These are phyloP conservation scores for silkworm (Bombyx mori) DNA, from an alignment of 1,140 invertebrate genomes.

Conservation along the genomic window ASM3026992v2 NC_085119.1:5232501-5233000, in stretches of 20 bases:
- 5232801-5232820: constrained; percentile 41
- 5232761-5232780: constrained; percentile 39
- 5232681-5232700: constrained; percentile 92
- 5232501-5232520: no score
- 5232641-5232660: constrained; percentile 85
- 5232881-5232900: constrained; percentile 34
- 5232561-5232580: no score
- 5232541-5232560: no score
- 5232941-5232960: constrained; percentile 23
- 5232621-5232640: constrained; percentile 91
- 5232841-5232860: background rate
- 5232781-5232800: constrained; percentile 68
- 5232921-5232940: constrained; percentile 24
- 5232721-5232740: constrained; percentile 85
- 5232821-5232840: constrained; percentile 9
- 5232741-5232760: constrained; percentile 32
- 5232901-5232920: constrained; percentile 65
- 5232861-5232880: background rate
- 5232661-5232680: constrained; percentile 92
- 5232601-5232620: constrained; percentile 39
- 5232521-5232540: no score
- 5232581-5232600: constrained; percentile 2
- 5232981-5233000: no score
- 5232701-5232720: constrained; percentile 90
- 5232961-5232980: background rate